phyloP scores from a whole-genome alignment of 2,113 vertebrate genomes.

The Callopanchax toddi region DNA sequence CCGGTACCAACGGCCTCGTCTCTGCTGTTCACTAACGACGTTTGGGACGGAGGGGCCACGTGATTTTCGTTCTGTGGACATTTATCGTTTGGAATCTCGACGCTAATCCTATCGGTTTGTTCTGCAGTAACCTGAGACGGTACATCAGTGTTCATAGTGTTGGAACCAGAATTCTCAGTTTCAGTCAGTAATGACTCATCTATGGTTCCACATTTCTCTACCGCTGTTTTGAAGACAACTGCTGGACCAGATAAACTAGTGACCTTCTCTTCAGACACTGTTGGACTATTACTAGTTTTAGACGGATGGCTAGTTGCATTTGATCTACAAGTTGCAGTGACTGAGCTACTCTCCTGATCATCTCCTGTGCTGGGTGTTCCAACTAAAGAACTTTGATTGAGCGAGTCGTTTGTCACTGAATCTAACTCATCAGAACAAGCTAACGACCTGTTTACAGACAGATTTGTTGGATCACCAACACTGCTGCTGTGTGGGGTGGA shows the following conservation, averaged over 20 bases:
- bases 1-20: slow-evolving; percentile 11
- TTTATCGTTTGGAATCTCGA: slow-evolving; percentile 9
- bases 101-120: not conserved
- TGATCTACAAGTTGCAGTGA: slow-evolving; percentile 1
- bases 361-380: slow-evolving; percentile 14
- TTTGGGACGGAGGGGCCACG: not conserved
- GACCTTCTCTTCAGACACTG: not conserved
- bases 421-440: slow-evolving; percentile 17
- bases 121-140: slow-evolving; percentile 16
- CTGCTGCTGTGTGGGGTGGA: slow-evolving; percentile 17
- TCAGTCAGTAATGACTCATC: slow-evolving; percentile 11
- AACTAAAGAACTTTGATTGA: slow-evolving; percentile 9
- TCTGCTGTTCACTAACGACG: not conserved
- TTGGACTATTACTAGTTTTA: slow-evolving; percentile 8
- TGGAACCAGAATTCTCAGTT: not conserved
- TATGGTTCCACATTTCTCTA: slow-evolving; percentile 21
- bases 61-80: not conserved
- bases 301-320: slow-evolving; percentile 3
- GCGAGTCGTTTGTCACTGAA: slow-evolving; percentile 23
- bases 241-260: slow-evolving; percentile 4
- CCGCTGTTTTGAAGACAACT: slow-evolving; percentile 16
- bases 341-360: slow-evolving; percentile 14
- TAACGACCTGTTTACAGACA: slow-evolving; percentile 9
- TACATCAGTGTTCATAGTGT: slow-evolving; percentile 9
- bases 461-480: slow-evolving; percentile 11